phyloP scores from a whole-genome alignment of 2,888 invertebrate genomes.

The Clepsis dumicolana region DNA sequence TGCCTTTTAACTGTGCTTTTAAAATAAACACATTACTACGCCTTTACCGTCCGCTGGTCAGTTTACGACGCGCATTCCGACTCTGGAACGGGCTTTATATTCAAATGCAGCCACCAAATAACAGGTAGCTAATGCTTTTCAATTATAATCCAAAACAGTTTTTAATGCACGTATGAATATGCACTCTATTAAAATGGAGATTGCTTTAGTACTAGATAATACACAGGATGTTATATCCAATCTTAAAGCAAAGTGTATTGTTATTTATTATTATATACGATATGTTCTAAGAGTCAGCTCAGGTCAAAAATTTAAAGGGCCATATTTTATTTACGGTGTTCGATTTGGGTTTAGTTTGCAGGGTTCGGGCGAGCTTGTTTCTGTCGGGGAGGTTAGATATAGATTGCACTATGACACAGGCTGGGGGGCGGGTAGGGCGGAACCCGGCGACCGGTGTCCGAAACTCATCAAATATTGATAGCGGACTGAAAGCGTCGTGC shows the following conservation, averaged over 20 bases:
- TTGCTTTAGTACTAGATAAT: conserved; percentile 22
- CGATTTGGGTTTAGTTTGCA: conserved; percentile 21
- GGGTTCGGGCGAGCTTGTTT: conserved; percentile 15
- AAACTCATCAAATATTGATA: conserved; percentile 82
- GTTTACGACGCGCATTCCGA: conserved; percentile 58
- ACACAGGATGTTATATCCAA: neutral
- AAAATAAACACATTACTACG: conserved; percentile 78
- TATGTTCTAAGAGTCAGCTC: neutral
- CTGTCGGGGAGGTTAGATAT: conserved; percentile 30
- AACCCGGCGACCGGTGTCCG: conserved; percentile 62
- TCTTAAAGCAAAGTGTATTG: neutral
- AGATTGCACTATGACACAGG: conserved; percentile 37
- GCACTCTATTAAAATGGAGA: conserved; percentile 31
- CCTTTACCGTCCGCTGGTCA: conserved; percentile 53
- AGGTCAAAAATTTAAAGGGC: conserved; percentile 4
- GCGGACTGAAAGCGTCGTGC: conserved; percentile 67
- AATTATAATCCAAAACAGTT: conserved; percentile 56
- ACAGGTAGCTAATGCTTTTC: conserved; percentile 58
- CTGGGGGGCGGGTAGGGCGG: conserved; percentile 20
- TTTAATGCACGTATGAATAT: conserved; percentile 44
- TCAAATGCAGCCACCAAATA: conserved; percentile 51
- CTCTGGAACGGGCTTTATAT: conserved; percentile 56
- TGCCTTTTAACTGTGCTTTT: conserved; percentile 77
- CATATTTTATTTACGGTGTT: conserved; percentile 27
- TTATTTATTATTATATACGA: too few species aligned